Percentiles rank a stretch among this genome's conserved stretches.
Conservation (phyloP, 2,888 invertebrate species). For the Tridacna gigas region DNA sequence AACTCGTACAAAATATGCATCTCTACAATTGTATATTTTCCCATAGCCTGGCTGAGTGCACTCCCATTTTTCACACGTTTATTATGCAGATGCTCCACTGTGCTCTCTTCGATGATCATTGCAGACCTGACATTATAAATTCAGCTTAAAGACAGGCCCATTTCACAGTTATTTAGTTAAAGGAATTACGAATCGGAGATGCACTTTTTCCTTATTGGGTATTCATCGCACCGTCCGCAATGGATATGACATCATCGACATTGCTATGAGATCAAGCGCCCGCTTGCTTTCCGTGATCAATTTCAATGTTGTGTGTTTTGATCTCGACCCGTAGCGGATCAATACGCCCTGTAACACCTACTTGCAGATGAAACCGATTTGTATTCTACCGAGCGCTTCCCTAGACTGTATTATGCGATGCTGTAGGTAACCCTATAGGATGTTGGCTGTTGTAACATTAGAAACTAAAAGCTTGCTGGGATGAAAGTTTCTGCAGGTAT, state of each 20-base stretch:
- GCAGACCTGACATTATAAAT: background rate
- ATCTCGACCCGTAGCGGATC: slow-evolving; percentile 16
- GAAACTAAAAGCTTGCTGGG: slow-evolving; percentile 25
- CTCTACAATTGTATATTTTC: background rate
- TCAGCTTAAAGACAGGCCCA: slow-evolving; percentile 6
- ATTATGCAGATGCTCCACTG: background rate
- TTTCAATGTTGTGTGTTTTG: background rate
- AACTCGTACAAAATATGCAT: background rate
- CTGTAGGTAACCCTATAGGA: slow-evolving; percentile 18
- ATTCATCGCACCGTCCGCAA: background rate
- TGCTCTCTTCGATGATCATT: background rate
- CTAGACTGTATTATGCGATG: background rate
- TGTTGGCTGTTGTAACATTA: slow-evolving; percentile 10
- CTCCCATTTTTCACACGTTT: slow-evolving; percentile 14
- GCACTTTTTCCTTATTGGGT: slow-evolving; percentile 1
- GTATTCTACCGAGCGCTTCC: background rate
- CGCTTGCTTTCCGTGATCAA: slow-evolving; percentile 13
- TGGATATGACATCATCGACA: slow-evolving; percentile 7
- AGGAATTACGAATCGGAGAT: background rate
- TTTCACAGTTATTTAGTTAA: slow-evolving; percentile 5
- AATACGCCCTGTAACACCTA: slow-evolving; percentile 13
- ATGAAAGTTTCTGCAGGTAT: slow-evolving; percentile 7
- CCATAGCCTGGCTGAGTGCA: background rate
- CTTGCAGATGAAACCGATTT: slow-evolving; percentile 15
- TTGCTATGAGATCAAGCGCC: slow-evolving; percentile 7